phyloP scores from a whole-genome alignment of 2,888 invertebrate species.

The Plagodis pulveraria region DNA sequence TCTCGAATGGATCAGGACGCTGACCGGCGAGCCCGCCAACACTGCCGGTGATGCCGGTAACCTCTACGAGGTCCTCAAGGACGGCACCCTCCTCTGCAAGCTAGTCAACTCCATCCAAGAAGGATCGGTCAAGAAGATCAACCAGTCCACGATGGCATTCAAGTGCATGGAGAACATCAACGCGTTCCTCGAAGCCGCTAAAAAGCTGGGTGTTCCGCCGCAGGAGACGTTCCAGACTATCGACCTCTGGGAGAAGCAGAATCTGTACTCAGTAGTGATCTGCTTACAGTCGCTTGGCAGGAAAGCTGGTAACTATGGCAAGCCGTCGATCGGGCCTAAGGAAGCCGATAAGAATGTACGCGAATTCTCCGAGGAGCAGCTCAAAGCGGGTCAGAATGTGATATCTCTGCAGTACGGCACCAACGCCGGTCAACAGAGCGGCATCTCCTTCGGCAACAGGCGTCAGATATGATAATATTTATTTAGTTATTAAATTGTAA shows the following conservation, averaged over 20 bases:
- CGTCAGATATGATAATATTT: conserved; percentile 93
- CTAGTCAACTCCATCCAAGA: conserved; percentile 94
- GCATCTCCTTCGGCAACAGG: conserved; percentile 97
- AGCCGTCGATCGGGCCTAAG: conserved; percentile 97
- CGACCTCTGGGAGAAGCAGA: conserved; percentile 98
- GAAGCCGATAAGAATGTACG: conserved; percentile 97
- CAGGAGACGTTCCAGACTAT: conserved; percentile 99
- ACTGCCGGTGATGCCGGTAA: conserved; percentile 95
- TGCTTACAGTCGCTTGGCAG: conserved; percentile 97
- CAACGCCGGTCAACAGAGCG: conserved; percentile 98
- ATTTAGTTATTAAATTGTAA: conserved; percentile 38
- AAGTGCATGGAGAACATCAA: conserved; percentile 99
- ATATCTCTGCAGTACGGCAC: conserved; percentile 98
- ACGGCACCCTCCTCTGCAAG: conserved; percentile 95
- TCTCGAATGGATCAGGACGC: conserved; percentile 95
- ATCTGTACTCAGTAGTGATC: conserved; percentile 97
- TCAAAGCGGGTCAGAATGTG: conserved; percentile 95
- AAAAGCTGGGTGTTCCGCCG: conserved; percentile 94
- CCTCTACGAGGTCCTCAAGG: conserved; percentile 94
- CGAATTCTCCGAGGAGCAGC: conserved; percentile 96
- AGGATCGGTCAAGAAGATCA: conserved; percentile 96
- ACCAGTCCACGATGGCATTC: conserved; percentile 95
- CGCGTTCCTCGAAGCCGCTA: conserved; percentile 93
- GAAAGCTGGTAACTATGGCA: conserved; percentile 94
- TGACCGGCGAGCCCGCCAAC: conserved; percentile 93